Percentiles rank a stretch among this genome's conserved stretches.
Evolutionary conservation across 2,888 invertebrate genomes (phyloP).

Genomic region (Apomyelois bistriatella): DNA sequence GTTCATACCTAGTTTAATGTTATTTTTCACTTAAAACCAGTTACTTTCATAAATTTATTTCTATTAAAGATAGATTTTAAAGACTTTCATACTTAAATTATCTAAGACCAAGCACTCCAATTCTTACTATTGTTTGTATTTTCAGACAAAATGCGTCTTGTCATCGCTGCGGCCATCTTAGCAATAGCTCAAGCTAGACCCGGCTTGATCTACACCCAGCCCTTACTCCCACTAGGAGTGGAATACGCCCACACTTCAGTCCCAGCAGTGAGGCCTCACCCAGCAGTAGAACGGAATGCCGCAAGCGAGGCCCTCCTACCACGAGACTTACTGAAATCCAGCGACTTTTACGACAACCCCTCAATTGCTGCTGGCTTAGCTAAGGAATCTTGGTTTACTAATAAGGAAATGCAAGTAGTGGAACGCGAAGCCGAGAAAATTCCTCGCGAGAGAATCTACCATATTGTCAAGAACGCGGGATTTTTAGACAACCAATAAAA

Average conservation of each 20-base stretch:
- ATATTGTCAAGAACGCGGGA: constrained; percentile 87
- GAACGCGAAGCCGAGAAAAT: constrained; percentile 91
- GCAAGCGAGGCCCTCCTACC: constrained; percentile 87
- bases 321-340: constrained; percentile 82
- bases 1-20: no score
- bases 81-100: no score
- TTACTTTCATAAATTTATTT: no score
- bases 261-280: constrained; percentile 78
- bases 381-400: constrained; percentile 87
- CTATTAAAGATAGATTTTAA: no score
- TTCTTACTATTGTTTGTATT: not conserved
- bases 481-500: constrained; percentile 63
- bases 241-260: constrained; percentile 64
- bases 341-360: constrained; percentile 88
- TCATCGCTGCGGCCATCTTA: constrained; percentile 52
- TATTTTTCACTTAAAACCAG: no score
- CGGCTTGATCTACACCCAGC: constrained; percentile 65
- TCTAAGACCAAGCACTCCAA: no score
- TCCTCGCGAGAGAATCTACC: constrained; percentile 86
- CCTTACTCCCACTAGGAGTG: constrained; percentile 66
- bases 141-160: constrained; percentile 54
- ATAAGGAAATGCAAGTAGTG: constrained; percentile 88
- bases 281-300: constrained; percentile 85
- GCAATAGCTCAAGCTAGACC: constrained; percentile 68
- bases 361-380: constrained; percentile 86